A percentile compares a stretch with the other conserved stretches of the same genome.
Conservation (phyloP, 2,113 vertebrate species). For the Zeus faber region DNA sequence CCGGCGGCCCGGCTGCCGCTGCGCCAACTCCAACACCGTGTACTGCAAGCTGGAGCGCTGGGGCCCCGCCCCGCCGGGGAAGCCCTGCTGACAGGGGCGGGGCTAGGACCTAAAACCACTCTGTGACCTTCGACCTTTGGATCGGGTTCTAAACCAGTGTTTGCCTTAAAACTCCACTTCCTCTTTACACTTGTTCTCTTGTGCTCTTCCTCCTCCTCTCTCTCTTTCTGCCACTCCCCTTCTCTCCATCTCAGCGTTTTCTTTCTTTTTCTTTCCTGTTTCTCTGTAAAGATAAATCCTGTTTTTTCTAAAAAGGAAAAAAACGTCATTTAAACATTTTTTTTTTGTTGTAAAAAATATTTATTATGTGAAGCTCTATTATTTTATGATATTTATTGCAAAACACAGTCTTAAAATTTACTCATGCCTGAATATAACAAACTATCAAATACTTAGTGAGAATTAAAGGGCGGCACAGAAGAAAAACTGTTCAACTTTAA, state of each 20-base stretch:
- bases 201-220: constrained; percentile 29
- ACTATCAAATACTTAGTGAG: constrained; percentile 97
- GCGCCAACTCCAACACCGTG: constrained; percentile 98
- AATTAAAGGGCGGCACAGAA: constrained; percentile 89
- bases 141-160: constrained; percentile 69
- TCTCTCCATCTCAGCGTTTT: too few relatives aligned
- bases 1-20: constrained; percentile 91
- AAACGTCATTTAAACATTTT: constrained; percentile 94
- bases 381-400: constrained; percentile 99
- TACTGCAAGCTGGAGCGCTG: constrained; percentile 97
- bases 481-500: constrained; percentile 99
- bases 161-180: constrained; percentile 72
- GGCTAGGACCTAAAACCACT: constrained; percentile 63
- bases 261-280: constrained; percentile 64
- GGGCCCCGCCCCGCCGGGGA: constrained; percentile 80
- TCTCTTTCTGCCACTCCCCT: constrained; percentile 76
- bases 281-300: constrained; percentile 95
- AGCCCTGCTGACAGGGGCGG: constrained; percentile 83
- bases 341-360: constrained; percentile 96
- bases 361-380: constrained; percentile 99
- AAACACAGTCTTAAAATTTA: constrained; percentile 97
- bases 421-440: constrained; percentile 99
- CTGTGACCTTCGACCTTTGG: constrained; percentile 49
- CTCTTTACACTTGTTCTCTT: constrained; percentile 49
- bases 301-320: constrained; percentile 88